Evolutionary conservation across 2,797 vertebrate species (phyloP).

Genomic region (Anas flavirostris): DNA sequence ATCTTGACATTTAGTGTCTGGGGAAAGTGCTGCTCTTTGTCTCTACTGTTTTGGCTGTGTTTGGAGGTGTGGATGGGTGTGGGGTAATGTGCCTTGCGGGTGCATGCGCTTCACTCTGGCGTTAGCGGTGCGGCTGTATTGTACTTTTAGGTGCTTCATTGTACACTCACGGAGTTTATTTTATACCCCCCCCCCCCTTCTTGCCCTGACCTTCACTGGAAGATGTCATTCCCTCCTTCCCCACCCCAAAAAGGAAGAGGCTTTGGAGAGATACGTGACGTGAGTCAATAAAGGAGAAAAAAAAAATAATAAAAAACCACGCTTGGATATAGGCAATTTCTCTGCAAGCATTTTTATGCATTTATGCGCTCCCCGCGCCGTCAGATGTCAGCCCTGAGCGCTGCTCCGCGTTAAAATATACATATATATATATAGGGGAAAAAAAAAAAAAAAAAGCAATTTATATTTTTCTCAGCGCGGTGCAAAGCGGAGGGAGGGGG

Average conservation of each 20-base stretch:
- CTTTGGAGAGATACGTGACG: conserved; percentile 1
- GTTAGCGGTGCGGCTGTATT: background rate
- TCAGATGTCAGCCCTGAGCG: background rate
- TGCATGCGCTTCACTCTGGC: background rate
- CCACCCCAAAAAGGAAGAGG: conserved; percentile 1
- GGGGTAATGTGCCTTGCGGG: background rate
- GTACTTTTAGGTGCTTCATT: background rate
- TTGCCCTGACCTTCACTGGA: conserved; percentile 46
- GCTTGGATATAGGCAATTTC: background rate
- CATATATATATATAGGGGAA: too few species aligned
- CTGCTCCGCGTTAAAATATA: background rate
- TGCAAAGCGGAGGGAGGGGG: background rate
- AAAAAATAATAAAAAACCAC: background rate
- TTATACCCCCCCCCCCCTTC: background rate
- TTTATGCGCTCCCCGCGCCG: background rate
- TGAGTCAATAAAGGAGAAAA: background rate
- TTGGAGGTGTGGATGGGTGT: background rate
- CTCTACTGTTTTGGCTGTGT: background rate
- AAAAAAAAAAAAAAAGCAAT: background rate
- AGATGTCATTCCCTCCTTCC: conserved; percentile 28
- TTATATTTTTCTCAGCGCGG: background rate
- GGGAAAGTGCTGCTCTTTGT: conserved; percentile 32
- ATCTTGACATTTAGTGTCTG: background rate
- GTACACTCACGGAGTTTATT: background rate
- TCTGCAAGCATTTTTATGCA: background rate